phyloP scores from a whole-genome alignment of 1,140 invertebrate genomes.

The Euglossa dilemma region DNA sequence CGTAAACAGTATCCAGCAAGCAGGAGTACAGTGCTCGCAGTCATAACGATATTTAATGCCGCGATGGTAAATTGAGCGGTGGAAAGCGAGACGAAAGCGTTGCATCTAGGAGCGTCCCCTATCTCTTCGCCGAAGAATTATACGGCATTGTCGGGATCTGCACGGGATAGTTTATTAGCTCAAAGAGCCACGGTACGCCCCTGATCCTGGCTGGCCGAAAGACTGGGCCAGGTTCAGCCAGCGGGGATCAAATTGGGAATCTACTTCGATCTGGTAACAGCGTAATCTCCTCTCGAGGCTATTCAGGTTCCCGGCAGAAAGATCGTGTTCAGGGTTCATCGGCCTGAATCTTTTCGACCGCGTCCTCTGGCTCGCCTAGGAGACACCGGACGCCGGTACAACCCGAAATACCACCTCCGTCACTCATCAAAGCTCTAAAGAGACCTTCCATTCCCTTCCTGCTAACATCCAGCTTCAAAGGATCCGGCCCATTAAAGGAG shows the following conservation, averaged over 20 bases:
- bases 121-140: slow-evolving; percentile 1
- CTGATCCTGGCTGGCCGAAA: slow-evolving; percentile 30
- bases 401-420: slow-evolving; percentile 32
- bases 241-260: slow-evolving; percentile 54
- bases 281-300: slow-evolving; percentile 40
- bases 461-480: slow-evolving; percentile 58
- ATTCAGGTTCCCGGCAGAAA: slow-evolving; percentile 48
- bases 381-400: slow-evolving; percentile 23
- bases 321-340: slow-evolving; percentile 35
- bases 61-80: not conserved
- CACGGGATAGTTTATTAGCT: slow-evolving; percentile 5
- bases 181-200: slow-evolving; percentile 19
- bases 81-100: slow-evolving; percentile 5
- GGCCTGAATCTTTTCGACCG: slow-evolving; percentile 41
- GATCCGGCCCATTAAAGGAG: not conserved
- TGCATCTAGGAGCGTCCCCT: not conserved
- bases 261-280: slow-evolving; percentile 55
- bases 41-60: not conserved
- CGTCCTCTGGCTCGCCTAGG: slow-evolving; percentile 35
- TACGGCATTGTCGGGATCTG: slow-evolving; percentile 5
- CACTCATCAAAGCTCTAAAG: slow-evolving; percentile 48
- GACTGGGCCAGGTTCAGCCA: slow-evolving; percentile 4
- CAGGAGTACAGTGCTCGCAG: not conserved
- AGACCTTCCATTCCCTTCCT: slow-evolving; percentile 42
- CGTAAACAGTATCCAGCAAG: not conserved